Evolutionary conservation across 2,797 vertebrate genomes (phyloP).

Genomic region (Chelmon rostratus): DNA sequence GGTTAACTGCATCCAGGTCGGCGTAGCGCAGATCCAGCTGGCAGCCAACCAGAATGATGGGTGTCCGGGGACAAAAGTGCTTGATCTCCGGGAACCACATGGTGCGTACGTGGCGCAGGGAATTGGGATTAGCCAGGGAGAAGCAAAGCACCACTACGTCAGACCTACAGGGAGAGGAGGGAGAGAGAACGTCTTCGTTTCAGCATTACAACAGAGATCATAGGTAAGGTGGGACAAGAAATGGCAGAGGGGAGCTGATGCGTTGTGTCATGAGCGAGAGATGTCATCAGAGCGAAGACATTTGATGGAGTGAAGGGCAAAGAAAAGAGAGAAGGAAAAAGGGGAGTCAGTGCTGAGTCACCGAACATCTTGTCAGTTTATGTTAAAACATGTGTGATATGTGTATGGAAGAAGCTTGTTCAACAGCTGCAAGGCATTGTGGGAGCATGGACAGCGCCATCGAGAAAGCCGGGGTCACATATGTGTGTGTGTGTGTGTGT

Average conservation of each 20-base stretch:
- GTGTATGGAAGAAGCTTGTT: slow-evolving; percentile 45
- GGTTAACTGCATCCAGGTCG: slow-evolving; percentile 90
- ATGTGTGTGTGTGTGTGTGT: slow-evolving; percentile 12
- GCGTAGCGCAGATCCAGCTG: slow-evolving; percentile 95
- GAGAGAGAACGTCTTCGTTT: slow-evolving; percentile 20
- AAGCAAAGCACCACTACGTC: slow-evolving; percentile 96
- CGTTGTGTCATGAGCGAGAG: slow-evolving; percentile 27
- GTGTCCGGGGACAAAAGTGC: slow-evolving; percentile 95
- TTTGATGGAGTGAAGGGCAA: slow-evolving; percentile 46
- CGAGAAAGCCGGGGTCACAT: slow-evolving; percentile 40
- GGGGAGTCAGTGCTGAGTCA: slow-evolving; percentile 49
- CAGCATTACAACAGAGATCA: slow-evolving; percentile 7
- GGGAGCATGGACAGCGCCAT: slow-evolving; percentile 30
- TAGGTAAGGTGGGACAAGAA: slow-evolving; percentile 13
- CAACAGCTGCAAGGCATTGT: slow-evolving; percentile 49
- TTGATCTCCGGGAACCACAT: slow-evolving; percentile 97
- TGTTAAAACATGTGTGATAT: slow-evolving; percentile 55
- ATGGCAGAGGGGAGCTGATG: slow-evolving; percentile 13
- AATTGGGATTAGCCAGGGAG: slow-evolving; percentile 95
- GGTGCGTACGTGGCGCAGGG: slow-evolving; percentile 92
- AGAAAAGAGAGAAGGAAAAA: slow-evolving; percentile 43
- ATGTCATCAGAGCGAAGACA: slow-evolving; percentile 46
- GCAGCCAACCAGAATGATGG: slow-evolving; percentile 94
- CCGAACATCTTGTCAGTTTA: slow-evolving; percentile 56
- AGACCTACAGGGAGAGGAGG: slow-evolving; percentile 80